Percentiles rank a stretch among this genome's conserved stretches.
Evolutionary conservation across 2,888 invertebrate genomes (phyloP).

Genomic region (Anthophora plumipes): DNA sequence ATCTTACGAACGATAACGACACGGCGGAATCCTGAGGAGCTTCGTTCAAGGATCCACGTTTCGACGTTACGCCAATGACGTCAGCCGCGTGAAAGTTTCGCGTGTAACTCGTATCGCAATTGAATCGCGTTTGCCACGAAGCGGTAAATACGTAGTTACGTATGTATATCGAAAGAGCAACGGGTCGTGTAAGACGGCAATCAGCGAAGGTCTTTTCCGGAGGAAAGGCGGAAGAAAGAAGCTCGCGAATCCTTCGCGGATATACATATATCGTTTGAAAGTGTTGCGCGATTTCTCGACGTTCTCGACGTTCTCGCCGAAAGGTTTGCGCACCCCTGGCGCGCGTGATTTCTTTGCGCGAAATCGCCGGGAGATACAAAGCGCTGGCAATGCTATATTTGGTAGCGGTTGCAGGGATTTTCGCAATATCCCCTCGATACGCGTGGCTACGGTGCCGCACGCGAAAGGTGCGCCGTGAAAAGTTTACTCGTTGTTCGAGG

Average conservation of each 20-base stretch:
- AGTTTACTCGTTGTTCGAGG: conserved; percentile 42
- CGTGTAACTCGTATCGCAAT: conserved; percentile 46
- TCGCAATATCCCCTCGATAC: conserved; percentile 45
- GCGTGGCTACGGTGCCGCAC: conserved; percentile 36
- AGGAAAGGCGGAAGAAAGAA: conserved; percentile 32
- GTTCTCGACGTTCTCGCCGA: too few species aligned
- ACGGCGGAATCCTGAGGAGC: not conserved
- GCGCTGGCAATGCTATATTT: conserved; percentile 43
- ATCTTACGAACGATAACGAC: conserved; percentile 33
- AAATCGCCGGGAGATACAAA: conserved; percentile 6
- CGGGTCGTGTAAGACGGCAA: not conserved
- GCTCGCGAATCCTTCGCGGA: not conserved
- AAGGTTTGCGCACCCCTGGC: not conserved
- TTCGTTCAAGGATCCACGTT: conserved; percentile 37
- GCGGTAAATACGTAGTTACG: conserved; percentile 5
- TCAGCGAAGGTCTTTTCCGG: not conserved
- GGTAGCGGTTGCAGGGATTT: conserved; percentile 57
- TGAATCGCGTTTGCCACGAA: conserved; percentile 34
- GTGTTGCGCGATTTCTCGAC: not conserved
- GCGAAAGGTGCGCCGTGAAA: conserved; percentile 49
- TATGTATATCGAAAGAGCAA: not conserved
- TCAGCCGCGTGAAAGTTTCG: conserved; percentile 51
- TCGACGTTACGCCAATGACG: conserved; percentile 48
- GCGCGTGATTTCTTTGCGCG: not conserved
- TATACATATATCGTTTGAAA: not conserved